Conservation (phyloP, 1,140 invertebrate genomes). For the Calliopsis andreniformis region DNA sequence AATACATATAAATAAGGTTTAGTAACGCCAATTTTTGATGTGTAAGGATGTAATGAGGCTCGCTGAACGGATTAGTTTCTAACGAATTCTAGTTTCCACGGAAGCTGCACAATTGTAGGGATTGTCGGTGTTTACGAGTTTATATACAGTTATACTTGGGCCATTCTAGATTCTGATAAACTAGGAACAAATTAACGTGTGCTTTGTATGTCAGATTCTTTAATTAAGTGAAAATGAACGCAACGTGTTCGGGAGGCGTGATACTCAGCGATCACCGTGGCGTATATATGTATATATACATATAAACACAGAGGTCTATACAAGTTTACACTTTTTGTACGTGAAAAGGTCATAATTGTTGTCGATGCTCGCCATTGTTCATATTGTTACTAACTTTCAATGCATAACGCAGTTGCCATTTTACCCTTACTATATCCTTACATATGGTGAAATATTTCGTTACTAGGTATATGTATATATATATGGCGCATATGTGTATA, state of each 20-base stretch:
- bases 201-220: slow-evolving; percentile 41
- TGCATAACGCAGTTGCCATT: slow-evolving; percentile 28
- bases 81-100: slow-evolving; percentile 35
- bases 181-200: slow-evolving; percentile 27
- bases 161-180: slow-evolving; percentile 46
- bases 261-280: slow-evolving; percentile 35
- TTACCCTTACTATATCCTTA: slow-evolving; percentile 74
- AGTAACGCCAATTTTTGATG: slow-evolving; percentile 70
- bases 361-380: slow-evolving; percentile 54
- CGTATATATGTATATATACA: slow-evolving; percentile 63
- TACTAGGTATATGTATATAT: slow-evolving; percentile 74
- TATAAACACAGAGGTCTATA: slow-evolving; percentile 63
- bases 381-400: slow-evolving; percentile 51
- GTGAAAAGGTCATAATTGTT: slow-evolving; percentile 61
- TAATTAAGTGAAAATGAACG: slow-evolving; percentile 24
- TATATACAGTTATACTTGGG: slow-evolving; percentile 66
- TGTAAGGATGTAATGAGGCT: slow-evolving; percentile 76
- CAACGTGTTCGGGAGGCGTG: slow-evolving; percentile 26
- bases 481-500: slow-evolving; percentile 70
- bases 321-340: slow-evolving; percentile 64
- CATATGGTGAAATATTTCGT: slow-evolving; percentile 72
- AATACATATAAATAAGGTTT: slow-evolving; percentile 72
- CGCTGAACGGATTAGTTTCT: slow-evolving; percentile 42
- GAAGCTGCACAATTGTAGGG: slow-evolving; percentile 52
- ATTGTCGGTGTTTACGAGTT: slow-evolving; percentile 64